A percentile compares a stretch with the other conserved stretches of the same genome.
phyloP scores from a whole-genome alignment of 2,888 invertebrate genomes.

The Nephrotoma guestfalica region DNA sequence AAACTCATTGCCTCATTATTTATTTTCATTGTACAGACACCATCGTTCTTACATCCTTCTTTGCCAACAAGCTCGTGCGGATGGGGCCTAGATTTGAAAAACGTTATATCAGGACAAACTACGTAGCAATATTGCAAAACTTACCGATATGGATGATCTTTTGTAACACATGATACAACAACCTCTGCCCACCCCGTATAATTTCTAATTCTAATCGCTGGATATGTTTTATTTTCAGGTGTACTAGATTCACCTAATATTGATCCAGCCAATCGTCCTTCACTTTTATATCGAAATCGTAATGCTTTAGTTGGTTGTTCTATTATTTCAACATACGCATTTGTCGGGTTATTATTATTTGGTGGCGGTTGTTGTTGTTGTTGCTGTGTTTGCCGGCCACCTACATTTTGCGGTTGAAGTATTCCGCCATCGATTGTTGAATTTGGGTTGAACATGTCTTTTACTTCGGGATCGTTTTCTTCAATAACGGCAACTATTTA shows the following conservation, averaged over 20 bases:
- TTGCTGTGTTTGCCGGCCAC: background rate
- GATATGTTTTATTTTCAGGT: slow-evolving; percentile 84
- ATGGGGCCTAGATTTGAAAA: slow-evolving; percentile 24
- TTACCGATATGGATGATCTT: slow-evolving; percentile 67
- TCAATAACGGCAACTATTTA: slow-evolving; percentile 54
- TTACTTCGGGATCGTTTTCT: slow-evolving; percentile 42
- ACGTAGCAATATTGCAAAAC: slow-evolving; percentile 8
- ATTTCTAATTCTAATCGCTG: slow-evolving; percentile 75
- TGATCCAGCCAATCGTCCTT: slow-evolving; percentile 90
- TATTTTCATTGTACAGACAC: slow-evolving; percentile 77
- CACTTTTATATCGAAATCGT: slow-evolving; percentile 87
- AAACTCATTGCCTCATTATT: slow-evolving; percentile 61
- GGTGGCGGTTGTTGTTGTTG: slow-evolving; percentile 14
- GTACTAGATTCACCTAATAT: slow-evolving; percentile 83
- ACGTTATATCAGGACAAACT: background rate
- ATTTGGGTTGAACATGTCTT: slow-evolving; percentile 16
- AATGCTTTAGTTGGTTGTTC: slow-evolving; percentile 90
- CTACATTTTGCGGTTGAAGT: slow-evolving; percentile 7
- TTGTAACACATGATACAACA: slow-evolving; percentile 93
- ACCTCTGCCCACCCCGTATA: slow-evolving; percentile 75
- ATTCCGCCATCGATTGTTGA: slow-evolving; percentile 9
- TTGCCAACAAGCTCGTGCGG: slow-evolving; percentile 81
- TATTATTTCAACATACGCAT: slow-evolving; percentile 57
- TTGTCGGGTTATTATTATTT: slow-evolving; percentile 23
- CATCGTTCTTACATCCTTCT: slow-evolving; percentile 71